Evolutionary conservation across 1,140 invertebrate species (phyloP), one percentile per base, ranked within the genome.

Genomic region (Drosophila bifasciata): DNA sequence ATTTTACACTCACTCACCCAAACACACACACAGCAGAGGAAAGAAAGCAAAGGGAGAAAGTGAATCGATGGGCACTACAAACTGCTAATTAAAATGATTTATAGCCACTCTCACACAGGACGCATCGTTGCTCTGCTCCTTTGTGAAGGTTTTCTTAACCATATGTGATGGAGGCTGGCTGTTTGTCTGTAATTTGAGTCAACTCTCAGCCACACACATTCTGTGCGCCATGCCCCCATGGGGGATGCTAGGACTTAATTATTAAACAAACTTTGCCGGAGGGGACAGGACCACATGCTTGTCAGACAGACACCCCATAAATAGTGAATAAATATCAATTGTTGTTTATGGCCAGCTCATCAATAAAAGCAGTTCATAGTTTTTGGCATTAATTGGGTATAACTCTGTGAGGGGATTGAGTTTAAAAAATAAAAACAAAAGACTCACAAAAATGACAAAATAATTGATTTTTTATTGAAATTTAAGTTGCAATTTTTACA

Each of bases 1-100:
- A 67, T 67, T 68, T 66, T 66, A 55, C 28, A 15, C 6, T 28
- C 23, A n/a, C 46, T 4, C 17, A 21, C 36, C 36, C 60, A 45
- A 25, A 9, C 44, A 43, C 58, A 8, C 25, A 21, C 2, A 17
- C 8, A 9, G 3, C 15, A 25, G 6, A 1, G 36, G n/a, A 36
- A 32, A 39, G 21, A n/a, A n/a, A n/a, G n/a, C n/a, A n/a, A n/a
- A n/a, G n/a, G n/a, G 28, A 23, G 23, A 7, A 9, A 44, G 17
- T 13, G 70, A 63, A 80, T 85, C 76, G 67, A 80, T 81, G 62
- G 73, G 62, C 48, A 60, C 57, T 56, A 44, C 59, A 49, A 48
- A 63, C 85, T 80, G 81, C 80, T 86, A 85, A 85, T 86, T 76
- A 77, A 80, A 86, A 86, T 86, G 77, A 85, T 85, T 85, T 80